Evolutionary conservation across 2,797 vertebrate species (phyloP), one percentile per base, ranked within the genome.

Genomic region (Mus spretus): DNA sequence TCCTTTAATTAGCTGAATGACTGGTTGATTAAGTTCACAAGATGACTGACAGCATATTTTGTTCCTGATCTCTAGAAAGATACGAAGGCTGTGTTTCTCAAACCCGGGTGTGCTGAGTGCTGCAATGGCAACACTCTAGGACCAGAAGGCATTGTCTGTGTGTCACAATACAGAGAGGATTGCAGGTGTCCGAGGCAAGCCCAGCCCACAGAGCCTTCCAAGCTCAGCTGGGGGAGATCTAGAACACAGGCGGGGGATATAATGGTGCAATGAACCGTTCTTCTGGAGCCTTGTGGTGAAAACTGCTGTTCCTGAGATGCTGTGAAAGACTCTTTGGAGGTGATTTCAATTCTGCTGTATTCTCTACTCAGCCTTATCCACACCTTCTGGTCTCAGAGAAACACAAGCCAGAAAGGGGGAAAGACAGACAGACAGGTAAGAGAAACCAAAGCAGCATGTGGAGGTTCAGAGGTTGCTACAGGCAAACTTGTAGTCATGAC

Each of bases 341-440:
- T 28, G 5, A 57, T 34, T 93, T 67, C 75, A 70, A 14, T 79
- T 86, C 85, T 72, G 74, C 79, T 14, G n/a, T 2, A 13, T 88
- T 86, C 53, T 22, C 80, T 90, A 17, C 44, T 88, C 40, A 14
- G 28, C 26, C 13, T 75, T 77, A 50, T 55, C n/a, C 47, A 74
- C 55, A 92, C 8, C 63, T 92, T 94, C 77, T 84, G 37, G n/a
- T 89, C 86, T 53, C 93, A 57, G 40, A 57, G 40, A 77, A 86
- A 82, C 37, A 17, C 31, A 11, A 89, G 55, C 6, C 65, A 59
- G 28, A 83, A 44, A 17, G 53, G 80, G 86, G 83, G 34, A 57
- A 67, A 89, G 81, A 50, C 40, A 10, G 81, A 50, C 40, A 10
- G 57, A 88, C 84, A 97, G 92, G 96, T 97, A 97, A 97, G 90